phyloP scores from a whole-genome alignment of 2,888 invertebrate species.

The Seladonia tumulorum region DNA sequence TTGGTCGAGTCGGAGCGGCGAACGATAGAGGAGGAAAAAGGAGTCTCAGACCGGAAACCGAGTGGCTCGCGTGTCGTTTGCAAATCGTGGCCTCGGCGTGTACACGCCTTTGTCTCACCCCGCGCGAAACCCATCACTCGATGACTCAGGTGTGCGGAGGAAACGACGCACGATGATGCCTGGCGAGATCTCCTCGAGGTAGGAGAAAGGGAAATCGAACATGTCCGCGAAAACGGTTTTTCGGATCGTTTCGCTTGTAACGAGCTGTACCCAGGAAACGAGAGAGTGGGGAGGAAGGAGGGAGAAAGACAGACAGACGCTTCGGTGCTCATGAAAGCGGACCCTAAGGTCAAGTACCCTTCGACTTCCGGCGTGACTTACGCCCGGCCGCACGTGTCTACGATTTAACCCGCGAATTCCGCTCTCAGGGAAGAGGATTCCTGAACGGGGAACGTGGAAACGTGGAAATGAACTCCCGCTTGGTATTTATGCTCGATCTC shows the following conservation, averaged over 20 bases:
- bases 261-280: not conserved
- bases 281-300: not conserved
- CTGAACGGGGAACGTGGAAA: not conserved
- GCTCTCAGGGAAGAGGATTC: conserved; percentile 36
- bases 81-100: conserved; percentile 56
- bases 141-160: conserved; percentile 46
- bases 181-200: not conserved
- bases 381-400: conserved; percentile 48
- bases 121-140: conserved; percentile 16
- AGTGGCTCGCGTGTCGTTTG: conserved; percentile 69
- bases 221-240: not conserved
- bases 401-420: conserved; percentile 33
- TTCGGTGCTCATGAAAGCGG: conserved; percentile 28
- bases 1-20: not conserved
- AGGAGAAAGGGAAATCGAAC: conserved; percentile 51
- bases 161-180: conserved; percentile 14
- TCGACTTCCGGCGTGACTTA: conserved; percentile 66
- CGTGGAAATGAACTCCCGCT: not conserved
- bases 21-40: conserved; percentile 6
- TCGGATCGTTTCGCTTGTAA: not conserved
- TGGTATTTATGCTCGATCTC: not conserved
- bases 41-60: conserved; percentile 59
- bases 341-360: conserved; percentile 69
- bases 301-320: not conserved
- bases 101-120: conserved; percentile 67